Conservation (phyloP, 2,797 vertebrate species). For the Argya squamiceps region DNA sequence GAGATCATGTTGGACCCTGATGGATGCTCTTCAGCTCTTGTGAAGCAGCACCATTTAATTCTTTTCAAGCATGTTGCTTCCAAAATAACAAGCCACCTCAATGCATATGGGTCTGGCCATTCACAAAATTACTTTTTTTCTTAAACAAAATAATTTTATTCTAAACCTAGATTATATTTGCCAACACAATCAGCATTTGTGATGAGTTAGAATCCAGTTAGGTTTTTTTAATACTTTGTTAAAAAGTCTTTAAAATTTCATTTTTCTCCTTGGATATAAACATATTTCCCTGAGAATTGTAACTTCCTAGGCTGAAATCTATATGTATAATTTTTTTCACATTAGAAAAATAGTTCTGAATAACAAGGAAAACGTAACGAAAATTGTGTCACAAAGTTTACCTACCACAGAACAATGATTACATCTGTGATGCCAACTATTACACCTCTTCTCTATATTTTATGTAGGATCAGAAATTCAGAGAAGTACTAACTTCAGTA, state of each 20-base stretch:
- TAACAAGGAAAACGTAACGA: background rate
- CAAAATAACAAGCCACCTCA: background rate
- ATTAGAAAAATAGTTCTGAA: background rate
- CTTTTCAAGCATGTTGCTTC: background rate
- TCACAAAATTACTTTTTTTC: background rate
- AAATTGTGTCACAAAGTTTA: background rate
- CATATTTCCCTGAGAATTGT: background rate
- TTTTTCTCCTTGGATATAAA: background rate
- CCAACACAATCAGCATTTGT: background rate
- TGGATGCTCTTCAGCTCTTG: background rate
- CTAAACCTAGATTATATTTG: background rate
- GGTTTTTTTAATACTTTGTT: background rate
- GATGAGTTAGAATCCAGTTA: background rate
- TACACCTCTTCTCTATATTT: background rate
- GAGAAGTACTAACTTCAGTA: background rate
- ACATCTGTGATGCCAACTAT: background rate
- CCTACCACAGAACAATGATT: background rate
- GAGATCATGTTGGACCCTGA: background rate
- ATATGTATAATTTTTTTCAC: background rate
- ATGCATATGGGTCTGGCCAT: background rate
- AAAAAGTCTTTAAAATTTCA: background rate
- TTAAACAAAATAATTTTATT: background rate
- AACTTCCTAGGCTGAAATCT: background rate
- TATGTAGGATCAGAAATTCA: background rate
- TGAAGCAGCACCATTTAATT: background rate